These are phyloP conservation scores for Pristionchus entomophagus DNA, from an alignment of 2,888 invertebrate species.

Conservation along the genomic window DNA sequence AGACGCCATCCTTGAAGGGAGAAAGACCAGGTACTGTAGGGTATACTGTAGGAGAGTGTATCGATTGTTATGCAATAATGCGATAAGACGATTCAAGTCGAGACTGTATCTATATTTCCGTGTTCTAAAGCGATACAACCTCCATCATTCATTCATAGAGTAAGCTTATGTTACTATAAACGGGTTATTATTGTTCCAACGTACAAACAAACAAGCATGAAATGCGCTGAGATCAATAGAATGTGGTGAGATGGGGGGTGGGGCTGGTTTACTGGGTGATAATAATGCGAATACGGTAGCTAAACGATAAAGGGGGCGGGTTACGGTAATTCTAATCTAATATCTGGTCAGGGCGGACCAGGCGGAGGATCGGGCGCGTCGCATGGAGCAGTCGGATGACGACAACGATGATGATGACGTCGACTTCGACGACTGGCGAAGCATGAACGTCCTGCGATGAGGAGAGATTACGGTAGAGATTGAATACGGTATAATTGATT, in stretches of 20 bases:
- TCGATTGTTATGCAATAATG: too few relatives aligned
- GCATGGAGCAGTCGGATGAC: constrained; percentile 50
- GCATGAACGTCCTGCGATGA: constrained; percentile 37
- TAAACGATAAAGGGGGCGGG: not conserved
- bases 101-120: too few relatives aligned
- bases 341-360: not conserved
- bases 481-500: too few relatives aligned
- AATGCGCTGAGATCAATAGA: not conserved
- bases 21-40: constrained; percentile 35
- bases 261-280: not conserved
- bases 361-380: not conserved
- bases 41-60: not conserved
- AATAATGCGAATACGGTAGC: not conserved
- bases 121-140: too few relatives aligned
- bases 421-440: constrained; percentile 51
- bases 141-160: not conserved
- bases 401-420: constrained; percentile 51
- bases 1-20: constrained; percentile 44
- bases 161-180: not conserved
- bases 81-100: too few relatives aligned
- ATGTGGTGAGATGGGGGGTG: not conserved
- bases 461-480: constrained; percentile 5
- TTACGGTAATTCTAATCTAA: not conserved
- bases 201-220: not conserved
- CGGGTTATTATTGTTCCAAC: not conserved